phyloP scores from a whole-genome alignment of 2,888 invertebrate genomes.

The Epirrhoe alternata region DNA sequence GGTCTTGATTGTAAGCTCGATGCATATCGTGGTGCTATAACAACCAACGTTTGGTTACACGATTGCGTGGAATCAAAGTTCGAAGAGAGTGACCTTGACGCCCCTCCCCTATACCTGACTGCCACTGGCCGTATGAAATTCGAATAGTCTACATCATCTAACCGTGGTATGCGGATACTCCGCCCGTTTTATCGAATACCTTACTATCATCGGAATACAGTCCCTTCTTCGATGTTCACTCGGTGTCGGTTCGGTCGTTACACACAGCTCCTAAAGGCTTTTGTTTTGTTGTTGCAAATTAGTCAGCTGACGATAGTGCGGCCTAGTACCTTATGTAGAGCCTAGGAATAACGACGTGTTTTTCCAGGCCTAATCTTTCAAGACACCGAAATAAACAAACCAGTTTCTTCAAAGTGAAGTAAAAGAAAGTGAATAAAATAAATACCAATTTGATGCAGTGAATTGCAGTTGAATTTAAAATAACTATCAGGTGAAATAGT shows the following conservation, averaged over 20 bases:
- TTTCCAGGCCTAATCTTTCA: constrained; percentile 40
- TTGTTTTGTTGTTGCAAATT: constrained; percentile 80
- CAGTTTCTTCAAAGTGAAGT: constrained; percentile 32
- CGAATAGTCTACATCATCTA: constrained; percentile 74
- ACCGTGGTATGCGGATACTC: constrained; percentile 72
- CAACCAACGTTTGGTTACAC: constrained; percentile 56
- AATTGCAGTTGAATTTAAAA: constrained; percentile 19
- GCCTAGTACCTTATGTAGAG: constrained; percentile 70
- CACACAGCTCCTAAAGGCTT: constrained; percentile 46
- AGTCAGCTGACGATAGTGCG: constrained; percentile 76
- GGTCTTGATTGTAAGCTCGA: constrained; percentile 68
- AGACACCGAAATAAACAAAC: constrained; percentile 27
- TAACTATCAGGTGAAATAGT: neutral
- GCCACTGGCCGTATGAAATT: constrained; percentile 69
- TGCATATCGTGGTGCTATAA: constrained; percentile 68
- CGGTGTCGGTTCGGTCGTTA: constrained; percentile 52
- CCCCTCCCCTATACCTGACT: constrained; percentile 59
- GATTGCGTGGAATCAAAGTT: constrained; percentile 77
- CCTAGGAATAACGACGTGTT: constrained; percentile 65
- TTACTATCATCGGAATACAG: constrained; percentile 57
- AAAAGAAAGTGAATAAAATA: constrained; percentile 29
- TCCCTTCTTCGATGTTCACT: constrained; percentile 54
- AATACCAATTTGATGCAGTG: constrained; percentile 25
- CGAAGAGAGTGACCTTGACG: constrained; percentile 78
- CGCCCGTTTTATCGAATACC: constrained; percentile 52